A percentile compares a stretch with the other conserved stretches of the same genome.
These are phyloP conservation scores for Eristalis arbustorum DNA, from an alignment of 2,888 invertebrate species.

Conservation along the genomic window DNA sequence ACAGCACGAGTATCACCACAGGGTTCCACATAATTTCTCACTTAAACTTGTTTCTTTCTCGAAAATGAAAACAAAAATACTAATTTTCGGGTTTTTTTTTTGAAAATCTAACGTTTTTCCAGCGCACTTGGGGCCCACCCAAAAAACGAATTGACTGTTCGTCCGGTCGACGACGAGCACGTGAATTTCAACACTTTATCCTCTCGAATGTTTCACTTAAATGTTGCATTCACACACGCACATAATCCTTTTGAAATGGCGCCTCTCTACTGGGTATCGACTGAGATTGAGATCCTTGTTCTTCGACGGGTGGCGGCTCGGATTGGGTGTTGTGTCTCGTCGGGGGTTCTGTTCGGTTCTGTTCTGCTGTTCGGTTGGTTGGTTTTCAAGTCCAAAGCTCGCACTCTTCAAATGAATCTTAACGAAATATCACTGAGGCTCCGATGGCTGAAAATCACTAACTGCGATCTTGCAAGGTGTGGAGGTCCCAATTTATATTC, in stretches of 20 bases:
- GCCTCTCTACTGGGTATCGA: background rate
- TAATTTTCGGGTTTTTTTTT: background rate
- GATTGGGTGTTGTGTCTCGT: too few relatives aligned
- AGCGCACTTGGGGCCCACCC: constrained; percentile 17
- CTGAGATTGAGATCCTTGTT: constrained; percentile 48
- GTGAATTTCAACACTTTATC: constrained; percentile 41
- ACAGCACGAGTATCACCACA: constrained; percentile 74
- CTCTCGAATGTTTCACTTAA: constrained; percentile 41
- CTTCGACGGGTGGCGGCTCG: background rate
- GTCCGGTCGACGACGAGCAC: constrained; percentile 5
- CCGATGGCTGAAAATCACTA: constrained; percentile 80
- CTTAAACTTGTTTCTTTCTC: constrained; percentile 24
- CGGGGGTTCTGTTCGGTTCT: too few relatives aligned
- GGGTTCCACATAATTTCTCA: constrained; percentile 75
- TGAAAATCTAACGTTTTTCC: background rate
- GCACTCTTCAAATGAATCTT: constrained; percentile 76
- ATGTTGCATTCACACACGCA: constrained; percentile 62
- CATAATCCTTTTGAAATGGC: constrained; percentile 72
- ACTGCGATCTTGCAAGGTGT: constrained; percentile 79
- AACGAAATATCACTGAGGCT: constrained; percentile 75
- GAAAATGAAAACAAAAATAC: background rate
- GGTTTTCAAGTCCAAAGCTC: constrained; percentile 77
- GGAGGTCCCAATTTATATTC: constrained; percentile 80
- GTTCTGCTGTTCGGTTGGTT: background rate
- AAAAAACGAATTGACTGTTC: constrained; percentile 3